Evolutionary conservation across 2,797 vertebrate species (phyloP).

Genomic region (Anabas testudineus): DNA sequence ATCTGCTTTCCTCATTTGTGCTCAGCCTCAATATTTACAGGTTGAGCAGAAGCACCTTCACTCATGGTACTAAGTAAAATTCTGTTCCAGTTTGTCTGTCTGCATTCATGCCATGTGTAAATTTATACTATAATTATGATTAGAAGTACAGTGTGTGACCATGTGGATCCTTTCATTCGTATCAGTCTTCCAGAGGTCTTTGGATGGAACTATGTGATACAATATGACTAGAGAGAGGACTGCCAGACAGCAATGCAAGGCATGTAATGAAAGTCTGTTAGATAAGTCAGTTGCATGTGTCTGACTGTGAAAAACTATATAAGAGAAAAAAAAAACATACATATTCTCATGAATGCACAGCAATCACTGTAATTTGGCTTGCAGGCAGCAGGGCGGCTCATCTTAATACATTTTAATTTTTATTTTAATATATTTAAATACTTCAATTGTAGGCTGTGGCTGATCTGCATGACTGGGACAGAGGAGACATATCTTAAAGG

Average conservation of each 20-base stretch:
- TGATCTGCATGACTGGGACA: slow-evolving; percentile 70
- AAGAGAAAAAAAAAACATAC: slow-evolving; percentile 34
- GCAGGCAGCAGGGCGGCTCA: slow-evolving; percentile 64
- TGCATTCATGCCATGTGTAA: slow-evolving; percentile 1
- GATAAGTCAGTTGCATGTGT: slow-evolving; percentile 56
- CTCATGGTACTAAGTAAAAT: background rate
- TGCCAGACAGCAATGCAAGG: slow-evolving; percentile 16
- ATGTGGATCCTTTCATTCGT: slow-evolving; percentile 1
- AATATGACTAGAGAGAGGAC: slow-evolving; percentile 11
- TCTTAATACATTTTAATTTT: slow-evolving; percentile 83
- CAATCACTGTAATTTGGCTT: slow-evolving; percentile 77
- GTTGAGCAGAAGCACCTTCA: background rate
- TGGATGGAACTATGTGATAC: background rate
- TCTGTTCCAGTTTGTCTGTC: background rate
- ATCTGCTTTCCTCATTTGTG: background rate
- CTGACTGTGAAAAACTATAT: slow-evolving; percentile 42
- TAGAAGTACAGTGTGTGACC: slow-evolving; percentile 3
- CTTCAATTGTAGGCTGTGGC: slow-evolving; percentile 60
- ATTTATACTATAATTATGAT: slow-evolving; percentile 10
- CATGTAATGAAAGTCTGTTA: slow-evolving; percentile 47
- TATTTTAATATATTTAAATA: slow-evolving; percentile 81
- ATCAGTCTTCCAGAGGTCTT: background rate
- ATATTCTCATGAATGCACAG: slow-evolving; percentile 68
- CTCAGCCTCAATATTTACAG: background rate
- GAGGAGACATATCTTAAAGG: slow-evolving; percentile 50